Evolutionary conservation across 2,888 invertebrate species (phyloP), one percentile per base, ranked within the genome.

Genomic region (Helleia helle): DNA sequence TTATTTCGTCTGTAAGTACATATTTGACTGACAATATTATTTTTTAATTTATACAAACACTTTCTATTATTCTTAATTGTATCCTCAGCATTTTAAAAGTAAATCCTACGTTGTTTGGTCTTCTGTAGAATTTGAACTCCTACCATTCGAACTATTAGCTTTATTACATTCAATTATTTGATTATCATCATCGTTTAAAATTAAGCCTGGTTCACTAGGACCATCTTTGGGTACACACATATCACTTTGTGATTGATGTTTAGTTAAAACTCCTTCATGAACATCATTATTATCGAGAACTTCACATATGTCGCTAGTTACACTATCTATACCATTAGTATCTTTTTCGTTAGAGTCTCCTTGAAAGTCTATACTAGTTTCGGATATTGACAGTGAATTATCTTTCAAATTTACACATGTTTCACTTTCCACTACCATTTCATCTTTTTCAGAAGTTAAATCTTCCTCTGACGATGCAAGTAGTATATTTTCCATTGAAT

Each of bases 401-500:
- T 36, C 65, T 43, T 51, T 58, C 43, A 65, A 54, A 55, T 70
- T 69, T 8, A 65, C 44, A 47, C 52, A 59, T 1, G 36, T 44
- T 25, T 37, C 44, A 3, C 30, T 38, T 8, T 34, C 25, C 31
- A 28, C 6, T 18, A 36, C 11, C 2, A 8, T 3, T 12, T 12
- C 8, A 22, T 3, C 13, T 22, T 24, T 24, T n/a, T 36, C 13
- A 6, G n/a, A 9, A 36, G 11, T 15, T 18, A 11, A 9, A 22
- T 22, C 22, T 2, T 22, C 22, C 4, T 22, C 22, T 37, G 71
- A 66, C 18, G 69, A 71, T 4, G 71, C 73, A 13, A 77, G 54
- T 6, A 72, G 51, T 41, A 71, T 62, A 55, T 74, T 56, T 59
- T 71, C 74, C 25, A 63, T 47, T 0, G 58, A 46, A 37, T 59